These are phyloP conservation scores for Myanophis thanlyinensis DNA, from an alignment of 2,113 vertebrate species.

Conservation along the genomic window DNA sequence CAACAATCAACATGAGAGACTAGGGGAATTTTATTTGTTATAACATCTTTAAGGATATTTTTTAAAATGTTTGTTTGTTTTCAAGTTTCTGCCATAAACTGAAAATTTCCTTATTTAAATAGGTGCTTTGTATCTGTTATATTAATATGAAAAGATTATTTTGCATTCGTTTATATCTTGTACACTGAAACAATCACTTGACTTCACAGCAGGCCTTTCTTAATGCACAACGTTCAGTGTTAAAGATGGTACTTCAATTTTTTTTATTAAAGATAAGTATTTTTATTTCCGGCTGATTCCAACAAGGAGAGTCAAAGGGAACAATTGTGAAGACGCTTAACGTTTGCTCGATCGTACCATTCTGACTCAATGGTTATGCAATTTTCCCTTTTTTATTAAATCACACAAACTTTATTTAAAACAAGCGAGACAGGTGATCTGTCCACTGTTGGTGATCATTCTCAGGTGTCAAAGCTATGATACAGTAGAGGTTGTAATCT, in stretches of 20 bases:
- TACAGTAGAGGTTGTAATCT: slow-evolving; percentile 51
- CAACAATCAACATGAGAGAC: slow-evolving; percentile 13
- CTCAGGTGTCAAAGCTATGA: slow-evolving; percentile 53
- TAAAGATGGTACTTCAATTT: slow-evolving; percentile 11
- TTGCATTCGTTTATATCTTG: slow-evolving; percentile 1
- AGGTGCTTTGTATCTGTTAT: slow-evolving; percentile 18
- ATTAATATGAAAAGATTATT: background rate
- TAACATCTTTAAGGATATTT: background rate
- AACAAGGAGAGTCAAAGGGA: background rate
- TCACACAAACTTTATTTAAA: slow-evolving; percentile 5
- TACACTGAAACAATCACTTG: background rate
- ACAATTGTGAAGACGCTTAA: background rate
- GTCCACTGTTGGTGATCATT: slow-evolving; percentile 59
- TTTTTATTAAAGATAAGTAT: background rate
- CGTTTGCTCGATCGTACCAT: background rate
- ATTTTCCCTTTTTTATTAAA: slow-evolving; percentile 18
- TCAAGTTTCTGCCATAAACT: background rate
- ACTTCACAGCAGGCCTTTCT: slow-evolving; percentile 27
- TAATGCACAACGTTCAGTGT: background rate
- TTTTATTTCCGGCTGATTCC: background rate
- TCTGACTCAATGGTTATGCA: background rate
- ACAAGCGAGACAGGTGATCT: slow-evolving; percentile 30
- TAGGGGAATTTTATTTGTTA: background rate
- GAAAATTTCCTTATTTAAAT: background rate
- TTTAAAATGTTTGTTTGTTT: background rate